A percentile compares a stretch with the other conserved stretches of the same genome.
Conservation (phyloP, 2,797 vertebrate genomes). For the Neostethus bicornis region DNA sequence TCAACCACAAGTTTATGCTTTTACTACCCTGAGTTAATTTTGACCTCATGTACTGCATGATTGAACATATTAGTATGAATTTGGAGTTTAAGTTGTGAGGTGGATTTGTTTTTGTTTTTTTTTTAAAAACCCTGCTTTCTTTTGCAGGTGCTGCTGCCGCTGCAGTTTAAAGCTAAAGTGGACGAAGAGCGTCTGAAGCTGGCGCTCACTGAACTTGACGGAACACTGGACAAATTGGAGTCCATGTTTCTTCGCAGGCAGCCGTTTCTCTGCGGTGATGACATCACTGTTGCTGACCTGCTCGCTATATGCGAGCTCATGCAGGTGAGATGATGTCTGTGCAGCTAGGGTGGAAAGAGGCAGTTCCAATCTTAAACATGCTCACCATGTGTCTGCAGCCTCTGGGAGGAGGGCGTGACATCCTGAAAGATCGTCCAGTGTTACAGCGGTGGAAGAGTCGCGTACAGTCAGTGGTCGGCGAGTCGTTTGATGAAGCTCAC, state of each 20-base stretch:
- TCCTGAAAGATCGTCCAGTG: conserved; percentile 66
- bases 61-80: no score
- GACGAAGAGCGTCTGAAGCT: conserved; percentile 50
- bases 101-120: no score
- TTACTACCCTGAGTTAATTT: no score
- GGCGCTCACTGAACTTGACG: conserved; percentile 63
- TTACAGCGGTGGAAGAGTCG: conserved; percentile 73
- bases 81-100: no score
- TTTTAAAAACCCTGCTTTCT: no score
- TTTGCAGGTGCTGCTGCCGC: conserved; percentile 75
- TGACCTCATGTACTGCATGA: no score
- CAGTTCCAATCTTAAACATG: conserved; percentile 1
- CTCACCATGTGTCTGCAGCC: conserved; percentile 61
- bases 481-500: conserved; percentile 72
- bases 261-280: conserved; percentile 80
- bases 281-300: conserved; percentile 81
- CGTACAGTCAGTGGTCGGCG: conserved; percentile 63
- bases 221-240: conserved; percentile 75
- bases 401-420: conserved; percentile 65
- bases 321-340: conserved; percentile 68
- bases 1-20: no score
- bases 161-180: conserved; percentile 43
- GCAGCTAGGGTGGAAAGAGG: background rate
- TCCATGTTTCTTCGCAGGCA: conserved; percentile 77
- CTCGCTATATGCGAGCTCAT: conserved; percentile 79